Conservation (phyloP, 37 sponge, comb jelly and placozoan species). For the Mnemiopsis leidyi region DNA sequence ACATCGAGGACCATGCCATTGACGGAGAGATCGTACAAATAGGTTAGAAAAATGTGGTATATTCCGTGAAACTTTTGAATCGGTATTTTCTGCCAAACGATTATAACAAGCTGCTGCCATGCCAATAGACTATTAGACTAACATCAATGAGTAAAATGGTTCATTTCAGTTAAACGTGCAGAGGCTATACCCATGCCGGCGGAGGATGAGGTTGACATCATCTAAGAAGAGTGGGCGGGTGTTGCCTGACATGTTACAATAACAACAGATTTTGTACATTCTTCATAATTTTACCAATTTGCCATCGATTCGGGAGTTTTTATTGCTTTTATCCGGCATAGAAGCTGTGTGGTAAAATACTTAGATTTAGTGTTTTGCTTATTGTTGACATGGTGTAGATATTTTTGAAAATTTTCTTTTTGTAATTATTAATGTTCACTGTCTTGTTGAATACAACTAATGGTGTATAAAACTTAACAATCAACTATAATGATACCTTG, state of each 20-base stretch:
- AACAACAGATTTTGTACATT: background rate
- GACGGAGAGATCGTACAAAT: constrained; percentile 37
- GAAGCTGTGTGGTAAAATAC: background rate
- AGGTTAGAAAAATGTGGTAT: no score
- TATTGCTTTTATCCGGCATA: background rate
- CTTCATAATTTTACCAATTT: background rate
- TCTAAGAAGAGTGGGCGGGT: background rate
- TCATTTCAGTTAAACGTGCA: background rate
- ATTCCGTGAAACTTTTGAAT: no score
- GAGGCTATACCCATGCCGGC: background rate
- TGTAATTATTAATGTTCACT: background rate
- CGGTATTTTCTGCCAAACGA: no score
- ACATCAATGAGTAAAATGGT: no score
- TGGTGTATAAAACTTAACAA: background rate
- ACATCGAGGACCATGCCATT: constrained; percentile 30
- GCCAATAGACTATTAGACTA: no score
- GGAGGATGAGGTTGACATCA: background rate
- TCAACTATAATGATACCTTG: background rate
- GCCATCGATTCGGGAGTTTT: background rate
- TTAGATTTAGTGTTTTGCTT: background rate
- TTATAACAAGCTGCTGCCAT: no score
- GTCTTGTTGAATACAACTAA: background rate
- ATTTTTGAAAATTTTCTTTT: no score
- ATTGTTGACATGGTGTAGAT: background rate
- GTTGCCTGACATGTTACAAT: background rate